phyloP scores from a whole-genome alignment of 2,888 invertebrate genomes.

The Phytoseiulus persimilis region DNA sequence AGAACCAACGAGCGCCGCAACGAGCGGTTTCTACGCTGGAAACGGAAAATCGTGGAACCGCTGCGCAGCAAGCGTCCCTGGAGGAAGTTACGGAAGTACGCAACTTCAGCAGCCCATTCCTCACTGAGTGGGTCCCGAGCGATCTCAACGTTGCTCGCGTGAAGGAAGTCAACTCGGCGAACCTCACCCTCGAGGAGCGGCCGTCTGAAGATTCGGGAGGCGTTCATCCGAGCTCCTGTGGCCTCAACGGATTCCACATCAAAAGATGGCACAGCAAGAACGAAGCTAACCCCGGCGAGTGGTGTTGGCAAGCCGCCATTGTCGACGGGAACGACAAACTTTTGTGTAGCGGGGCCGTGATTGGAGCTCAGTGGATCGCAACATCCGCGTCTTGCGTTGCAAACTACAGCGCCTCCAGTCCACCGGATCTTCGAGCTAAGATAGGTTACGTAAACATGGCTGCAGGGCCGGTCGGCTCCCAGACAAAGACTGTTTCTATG shows the following conservation, averaged over 20 bases:
- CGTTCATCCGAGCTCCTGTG: constrained; percentile 32
- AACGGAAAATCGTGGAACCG: background rate
- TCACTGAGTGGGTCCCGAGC: constrained; percentile 15
- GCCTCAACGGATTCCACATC: constrained; percentile 26
- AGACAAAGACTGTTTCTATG: constrained; percentile 41
- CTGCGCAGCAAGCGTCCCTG: background rate
- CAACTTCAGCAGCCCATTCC: constrained; percentile 16
- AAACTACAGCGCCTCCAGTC: background rate
- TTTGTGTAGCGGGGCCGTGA: constrained; percentile 27
- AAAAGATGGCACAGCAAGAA: background rate
- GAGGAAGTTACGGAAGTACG: background rate
- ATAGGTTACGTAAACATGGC: constrained; percentile 25
- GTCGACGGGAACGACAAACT: background rate
- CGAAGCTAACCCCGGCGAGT: constrained; percentile 11
- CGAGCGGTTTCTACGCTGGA: background rate
- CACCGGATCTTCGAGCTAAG: constrained; percentile 17
- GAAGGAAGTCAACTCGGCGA: constrained; percentile 20
- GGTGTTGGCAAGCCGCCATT: constrained; percentile 27
- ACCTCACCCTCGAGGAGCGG: background rate
- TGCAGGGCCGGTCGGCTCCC: constrained; percentile 37
- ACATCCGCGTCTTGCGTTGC: constrained; percentile 19
- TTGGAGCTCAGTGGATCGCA: constrained; percentile 25
- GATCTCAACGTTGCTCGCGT: constrained; percentile 15
- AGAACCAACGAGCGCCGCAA: background rate
- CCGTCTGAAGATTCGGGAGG: background rate